Evolutionary conservation across 2,797 vertebrate genomes (phyloP), one percentile per base, ranked within the genome.

Genomic region (Liasis olivaceus): DNA sequence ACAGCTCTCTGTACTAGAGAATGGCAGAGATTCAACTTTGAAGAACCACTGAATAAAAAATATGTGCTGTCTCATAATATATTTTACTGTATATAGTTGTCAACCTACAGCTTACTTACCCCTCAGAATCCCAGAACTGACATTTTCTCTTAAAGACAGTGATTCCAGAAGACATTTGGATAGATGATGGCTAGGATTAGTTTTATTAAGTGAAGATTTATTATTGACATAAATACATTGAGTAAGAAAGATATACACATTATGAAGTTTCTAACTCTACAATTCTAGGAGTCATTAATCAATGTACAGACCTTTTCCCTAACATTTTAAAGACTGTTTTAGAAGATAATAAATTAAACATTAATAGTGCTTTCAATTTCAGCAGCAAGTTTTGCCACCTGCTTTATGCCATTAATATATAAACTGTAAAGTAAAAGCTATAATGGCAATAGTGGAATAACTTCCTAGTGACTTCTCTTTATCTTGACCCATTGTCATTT

Each of bases 301-400:
- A 42, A 89, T 54, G 69, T 15, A 85, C 56, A 62, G 42, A 93
- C 22, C 47, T 89, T 89, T 62, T 15, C 77, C 56, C 56, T 86
- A 89, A 86, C n/a, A 72, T 91, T 93, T 89, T 87, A 91, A 93
- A 13, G 54, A 51, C 9, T 24, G 72, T 91, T 91, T 91, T 86
- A 47, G 59, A 64, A 81, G 77, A 42, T 87, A 88, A 90, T 87
- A 90, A 64, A 91, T 58, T 81, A 87, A 81, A 90, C 69, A 87
- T 87, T 81, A 91, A 91, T 28, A 85, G 42, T 86, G 13, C 66
- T 92, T 93, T 85, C 59, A 90, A 90, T 92, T 84, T 92, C 85
- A 66, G 56, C 36, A 88, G 42, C 90, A 93, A 64, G 59, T 77
- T 84, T 91, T 91, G 31, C 54, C 93, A 92, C 88, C 54, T 87